Percentiles rank a stretch among this genome's conserved stretches.
Conservation (phyloP, 1,140 invertebrate genomes). For the Magallana angulata region DNA sequence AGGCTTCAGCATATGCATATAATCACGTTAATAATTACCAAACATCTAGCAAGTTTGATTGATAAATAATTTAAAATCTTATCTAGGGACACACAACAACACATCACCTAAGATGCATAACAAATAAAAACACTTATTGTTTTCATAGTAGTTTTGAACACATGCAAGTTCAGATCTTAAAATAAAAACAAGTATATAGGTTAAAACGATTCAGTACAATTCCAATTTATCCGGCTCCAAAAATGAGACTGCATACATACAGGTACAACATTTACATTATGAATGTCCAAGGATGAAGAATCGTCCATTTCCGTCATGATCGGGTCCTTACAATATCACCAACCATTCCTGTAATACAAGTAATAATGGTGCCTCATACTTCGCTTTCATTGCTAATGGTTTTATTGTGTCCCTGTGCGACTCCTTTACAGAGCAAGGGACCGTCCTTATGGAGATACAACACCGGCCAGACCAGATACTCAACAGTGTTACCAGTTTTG, state of each 20-base stretch:
- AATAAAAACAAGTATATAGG: neutral
- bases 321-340: too few relatives aligned
- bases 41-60: too few relatives aligned
- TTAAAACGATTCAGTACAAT: neutral
- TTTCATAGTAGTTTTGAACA: neutral
- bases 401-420: constrained; percentile 34
- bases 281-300: too few relatives aligned
- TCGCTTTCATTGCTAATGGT: constrained; percentile 8
- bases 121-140: too few relatives aligned
- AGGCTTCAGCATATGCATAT: too few relatives aligned
- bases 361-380: neutral
- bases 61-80: too few relatives aligned
- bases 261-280: too few relatives aligned
- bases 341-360: too few relatives aligned
- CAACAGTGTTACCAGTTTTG: constrained; percentile 43
- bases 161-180: neutral
- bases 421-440: constrained; percentile 43
- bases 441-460: constrained; percentile 44
- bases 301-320: too few relatives aligned
- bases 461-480: constrained; percentile 47
- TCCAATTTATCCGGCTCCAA: neutral
- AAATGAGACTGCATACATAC: neutral
- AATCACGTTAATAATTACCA: too few relatives aligned
- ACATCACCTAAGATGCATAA: too few relatives aligned
- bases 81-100: too few relatives aligned